Evolutionary conservation across 2,797 vertebrate species (phyloP).

Genomic region (Alcedo atthis): DNA sequence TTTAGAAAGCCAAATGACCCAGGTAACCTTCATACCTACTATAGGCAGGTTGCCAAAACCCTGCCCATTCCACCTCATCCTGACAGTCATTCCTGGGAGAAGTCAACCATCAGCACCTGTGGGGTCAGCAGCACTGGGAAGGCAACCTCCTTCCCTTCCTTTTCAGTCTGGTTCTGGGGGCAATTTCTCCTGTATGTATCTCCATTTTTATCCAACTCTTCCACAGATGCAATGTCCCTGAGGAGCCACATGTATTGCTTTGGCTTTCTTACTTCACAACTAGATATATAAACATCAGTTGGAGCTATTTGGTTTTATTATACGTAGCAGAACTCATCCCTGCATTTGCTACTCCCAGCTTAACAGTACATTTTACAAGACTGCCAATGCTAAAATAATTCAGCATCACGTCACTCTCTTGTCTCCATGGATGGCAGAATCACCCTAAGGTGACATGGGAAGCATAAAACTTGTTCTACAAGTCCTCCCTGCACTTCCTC

Average conservation of each 20-base stretch:
- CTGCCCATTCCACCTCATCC: background rate
- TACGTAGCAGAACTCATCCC: background rate
- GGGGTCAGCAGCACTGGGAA: background rate
- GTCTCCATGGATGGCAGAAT: background rate
- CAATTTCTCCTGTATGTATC: accelerated
- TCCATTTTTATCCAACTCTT: background rate
- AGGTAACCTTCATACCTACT: background rate
- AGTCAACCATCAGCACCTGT: background rate
- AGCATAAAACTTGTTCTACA: background rate
- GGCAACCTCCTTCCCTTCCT: background rate
- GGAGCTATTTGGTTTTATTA: background rate
- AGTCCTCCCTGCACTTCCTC: background rate
- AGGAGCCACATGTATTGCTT: background rate
- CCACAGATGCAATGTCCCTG: background rate
- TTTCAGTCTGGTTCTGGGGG: background rate
- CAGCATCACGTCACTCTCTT: background rate
- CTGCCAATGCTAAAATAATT: constrained; percentile 4
- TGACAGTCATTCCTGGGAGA: accelerated
- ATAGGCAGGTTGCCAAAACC: background rate
- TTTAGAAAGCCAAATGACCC: background rate
- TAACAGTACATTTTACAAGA: constrained; percentile 2
- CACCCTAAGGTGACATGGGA: background rate
- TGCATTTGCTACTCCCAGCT: constrained; percentile 2
- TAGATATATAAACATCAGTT: background rate
- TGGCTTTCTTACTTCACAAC: background rate